Percentiles rank a stretch among this genome's conserved stretches.
Evolutionary conservation across 2,113 vertebrate species (phyloP).

Genomic region (Galemys pyrenaicus): DNA sequence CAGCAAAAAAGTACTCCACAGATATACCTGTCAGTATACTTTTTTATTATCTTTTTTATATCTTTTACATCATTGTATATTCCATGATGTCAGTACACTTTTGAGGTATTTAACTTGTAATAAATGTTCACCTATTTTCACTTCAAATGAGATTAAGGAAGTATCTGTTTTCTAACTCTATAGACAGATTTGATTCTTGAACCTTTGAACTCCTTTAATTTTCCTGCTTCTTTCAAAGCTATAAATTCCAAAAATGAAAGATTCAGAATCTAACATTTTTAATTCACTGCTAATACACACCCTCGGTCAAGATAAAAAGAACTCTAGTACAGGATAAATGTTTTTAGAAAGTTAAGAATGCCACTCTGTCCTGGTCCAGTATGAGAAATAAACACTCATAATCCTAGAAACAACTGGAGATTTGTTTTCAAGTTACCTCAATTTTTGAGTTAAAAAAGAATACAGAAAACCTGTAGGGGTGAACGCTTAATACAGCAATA

Average conservation of each 20-base stretch:
- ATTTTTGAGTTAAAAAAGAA: conserved; percentile 22
- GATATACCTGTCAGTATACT: neutral
- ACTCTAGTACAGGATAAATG: conserved; percentile 21
- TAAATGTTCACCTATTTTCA: too few species aligned
- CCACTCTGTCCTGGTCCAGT: neutral
- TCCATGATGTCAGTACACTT: too few species aligned
- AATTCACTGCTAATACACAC: conserved; percentile 14
- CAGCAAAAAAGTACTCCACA: neutral
- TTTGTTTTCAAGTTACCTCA: conserved; percentile 17
- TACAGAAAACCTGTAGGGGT: neutral
- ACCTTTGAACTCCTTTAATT: conserved; percentile 18
- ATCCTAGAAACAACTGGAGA: neutral
- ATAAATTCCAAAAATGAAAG: conserved; percentile 28
- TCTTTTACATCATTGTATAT: too few species aligned
- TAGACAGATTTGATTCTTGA: conserved; percentile 23
- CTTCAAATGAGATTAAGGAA: too few species aligned
- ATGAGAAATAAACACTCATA: neutral
- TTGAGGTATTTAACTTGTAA: too few species aligned
- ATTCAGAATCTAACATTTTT: conserved; percentile 11
- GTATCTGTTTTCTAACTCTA: too few species aligned
- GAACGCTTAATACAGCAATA: neutral
- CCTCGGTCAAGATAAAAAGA: conserved; percentile 24
- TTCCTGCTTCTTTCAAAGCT: conserved; percentile 5
- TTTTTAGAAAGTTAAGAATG: neutral
- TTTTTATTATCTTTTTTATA: neutral